Percentiles rank a stretch among this genome's conserved stretches.
These are phyloP conservation scores for Oryzias dopingdopingensis DNA, from an alignment of 2,797 vertebrate genomes.

Conservation along the genomic window DNA sequence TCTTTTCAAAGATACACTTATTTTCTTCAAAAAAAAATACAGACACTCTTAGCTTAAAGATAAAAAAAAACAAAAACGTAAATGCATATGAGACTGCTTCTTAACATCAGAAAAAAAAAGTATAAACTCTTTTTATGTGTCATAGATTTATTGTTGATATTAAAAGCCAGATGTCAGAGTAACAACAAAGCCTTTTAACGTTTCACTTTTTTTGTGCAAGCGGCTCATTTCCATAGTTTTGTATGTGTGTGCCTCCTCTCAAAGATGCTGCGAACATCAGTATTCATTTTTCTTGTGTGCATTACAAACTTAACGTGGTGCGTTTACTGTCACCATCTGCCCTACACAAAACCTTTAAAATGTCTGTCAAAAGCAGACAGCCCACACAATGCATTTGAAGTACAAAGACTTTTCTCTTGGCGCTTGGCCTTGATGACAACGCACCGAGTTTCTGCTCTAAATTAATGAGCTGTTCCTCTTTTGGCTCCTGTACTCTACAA, in stretches of 20 bases:
- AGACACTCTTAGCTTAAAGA: no score
- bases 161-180: background rate
- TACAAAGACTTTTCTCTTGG: background rate
- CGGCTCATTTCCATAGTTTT: background rate
- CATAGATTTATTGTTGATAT: background rate
- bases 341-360: conserved; percentile 5
- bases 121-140: background rate
- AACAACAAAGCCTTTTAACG: conserved; percentile 1
- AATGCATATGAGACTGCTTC: no score
- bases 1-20: no score
- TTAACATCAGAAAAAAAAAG: no score
- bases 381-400: background rate
- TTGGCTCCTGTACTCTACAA: no score
- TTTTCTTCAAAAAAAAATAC: no score
- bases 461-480: background rate
- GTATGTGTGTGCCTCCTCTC: background rate
- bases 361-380: conserved; percentile 1
- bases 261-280: background rate
- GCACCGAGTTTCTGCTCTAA: background rate
- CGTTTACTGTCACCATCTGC: background rate
- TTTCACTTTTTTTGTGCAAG: background rate
- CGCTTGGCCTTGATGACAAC: background rate
- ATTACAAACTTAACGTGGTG: background rate
- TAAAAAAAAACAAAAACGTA: no score
- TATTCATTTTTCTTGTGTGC: background rate